phyloP scores from a whole-genome alignment of 2,888 invertebrate genomes.

The Hymenopus coronatus region DNA sequence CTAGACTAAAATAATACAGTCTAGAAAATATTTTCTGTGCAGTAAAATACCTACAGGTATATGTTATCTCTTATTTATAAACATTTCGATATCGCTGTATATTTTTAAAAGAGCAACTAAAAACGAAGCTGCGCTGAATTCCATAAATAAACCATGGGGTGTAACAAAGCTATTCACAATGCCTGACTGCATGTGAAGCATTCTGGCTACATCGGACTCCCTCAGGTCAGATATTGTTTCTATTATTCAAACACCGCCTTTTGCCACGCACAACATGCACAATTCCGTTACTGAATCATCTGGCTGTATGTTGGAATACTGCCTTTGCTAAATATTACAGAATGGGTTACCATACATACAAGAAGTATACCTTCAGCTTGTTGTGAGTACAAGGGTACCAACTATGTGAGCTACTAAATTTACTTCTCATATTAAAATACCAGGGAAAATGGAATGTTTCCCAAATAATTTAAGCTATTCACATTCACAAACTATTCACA shows the following conservation, averaged over 20 bases:
- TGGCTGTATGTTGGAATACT: no score
- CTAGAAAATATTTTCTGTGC: background rate
- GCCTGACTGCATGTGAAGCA: no score
- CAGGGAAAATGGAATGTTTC: no score
- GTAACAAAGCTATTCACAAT: background rate
- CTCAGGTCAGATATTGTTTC: background rate
- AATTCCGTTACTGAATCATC: no score
- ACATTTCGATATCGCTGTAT: background rate
- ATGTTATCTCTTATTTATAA: background rate
- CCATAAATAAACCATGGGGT: background rate
- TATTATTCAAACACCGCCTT: slow-evolving; percentile 5
- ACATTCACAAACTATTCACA: no score
- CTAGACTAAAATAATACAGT: background rate
- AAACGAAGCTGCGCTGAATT: background rate
- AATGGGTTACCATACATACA: no score
- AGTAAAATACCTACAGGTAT: background rate
- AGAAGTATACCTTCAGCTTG: no score
- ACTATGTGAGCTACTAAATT: no score
- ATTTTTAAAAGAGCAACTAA: background rate
- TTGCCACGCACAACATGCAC: background rate
- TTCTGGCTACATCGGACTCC: background rate
- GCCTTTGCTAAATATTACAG: no score
- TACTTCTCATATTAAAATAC: no score
- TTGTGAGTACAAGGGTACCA: no score
- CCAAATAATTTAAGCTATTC: no score